A percentile compares a stretch with the other conserved stretches of the same genome.
These are phyloP conservation scores for Drosophila phalerata DNA, from an alignment of 2,888 invertebrate species.

Conservation along the genomic window DNA sequence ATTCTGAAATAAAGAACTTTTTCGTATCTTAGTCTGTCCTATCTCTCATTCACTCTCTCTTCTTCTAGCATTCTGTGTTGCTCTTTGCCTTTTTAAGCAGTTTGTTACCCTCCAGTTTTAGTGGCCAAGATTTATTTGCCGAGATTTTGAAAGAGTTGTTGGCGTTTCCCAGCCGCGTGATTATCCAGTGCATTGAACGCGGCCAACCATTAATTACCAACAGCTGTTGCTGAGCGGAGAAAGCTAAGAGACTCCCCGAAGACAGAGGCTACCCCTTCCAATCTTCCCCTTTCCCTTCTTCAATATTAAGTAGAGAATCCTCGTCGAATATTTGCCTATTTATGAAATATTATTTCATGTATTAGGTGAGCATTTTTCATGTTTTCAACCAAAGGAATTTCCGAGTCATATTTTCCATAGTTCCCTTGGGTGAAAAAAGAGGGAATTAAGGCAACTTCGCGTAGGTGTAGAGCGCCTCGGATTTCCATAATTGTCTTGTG, in stretches of 20 bases:
- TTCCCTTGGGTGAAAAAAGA: background rate
- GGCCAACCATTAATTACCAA: slow-evolving; percentile 78
- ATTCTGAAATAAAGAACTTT: slow-evolving; percentile 58
- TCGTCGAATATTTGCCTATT: slow-evolving; percentile 67
- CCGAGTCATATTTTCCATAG: slow-evolving; percentile 51
- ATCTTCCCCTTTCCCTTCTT: no score
- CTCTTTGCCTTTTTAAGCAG: slow-evolving; percentile 39
- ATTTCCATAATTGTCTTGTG: slow-evolving; percentile 61
- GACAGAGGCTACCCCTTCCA: background rate
- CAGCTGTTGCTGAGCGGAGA: slow-evolving; percentile 65
- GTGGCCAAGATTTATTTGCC: slow-evolving; percentile 71
- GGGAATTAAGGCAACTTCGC: slow-evolving; percentile 19
- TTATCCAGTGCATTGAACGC: slow-evolving; percentile 82
- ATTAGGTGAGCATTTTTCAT: slow-evolving; percentile 52
- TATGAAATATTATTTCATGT: slow-evolving; percentile 68
- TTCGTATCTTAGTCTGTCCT: slow-evolving; percentile 9
- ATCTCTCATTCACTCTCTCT: background rate
- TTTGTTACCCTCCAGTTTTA: slow-evolving; percentile 53
- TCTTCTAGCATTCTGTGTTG: background rate
- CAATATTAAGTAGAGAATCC: background rate
- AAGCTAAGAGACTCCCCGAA: slow-evolving; percentile 22
- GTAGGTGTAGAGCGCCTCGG: slow-evolving; percentile 62
- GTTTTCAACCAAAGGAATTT: slow-evolving; percentile 48
- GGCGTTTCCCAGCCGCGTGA: slow-evolving; percentile 64
- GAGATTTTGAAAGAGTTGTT: slow-evolving; percentile 77